Evolutionary conservation across 2,888 invertebrate genomes (phyloP).

Genomic region (Pseudococcus viburni): DNA sequence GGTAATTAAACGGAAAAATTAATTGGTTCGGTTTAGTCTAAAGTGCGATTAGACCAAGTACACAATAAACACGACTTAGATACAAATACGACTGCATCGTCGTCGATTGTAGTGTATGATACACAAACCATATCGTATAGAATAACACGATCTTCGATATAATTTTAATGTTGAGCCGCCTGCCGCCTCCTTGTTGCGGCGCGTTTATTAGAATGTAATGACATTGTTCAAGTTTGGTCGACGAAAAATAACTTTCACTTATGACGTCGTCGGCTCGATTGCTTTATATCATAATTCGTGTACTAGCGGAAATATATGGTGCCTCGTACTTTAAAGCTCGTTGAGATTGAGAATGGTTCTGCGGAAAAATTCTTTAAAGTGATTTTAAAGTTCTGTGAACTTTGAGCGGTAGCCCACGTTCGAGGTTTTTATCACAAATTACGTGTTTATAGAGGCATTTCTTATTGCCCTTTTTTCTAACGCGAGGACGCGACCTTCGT

Average conservation of each 20-base stretch:
- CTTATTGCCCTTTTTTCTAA: not conserved
- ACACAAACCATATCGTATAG: not conserved
- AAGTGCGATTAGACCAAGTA: constrained; percentile 9
- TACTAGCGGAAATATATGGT: not conserved
- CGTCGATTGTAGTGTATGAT: constrained; percentile 5
- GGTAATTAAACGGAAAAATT: constrained; percentile 37
- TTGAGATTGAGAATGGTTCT: not conserved
- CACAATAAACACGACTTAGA: constrained; percentile 36
- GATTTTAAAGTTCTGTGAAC: not conserved
- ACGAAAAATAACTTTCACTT: constrained; percentile 45
- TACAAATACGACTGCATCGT: not conserved
- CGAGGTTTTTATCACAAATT: not conserved
- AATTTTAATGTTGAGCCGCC: constrained; percentile 27
- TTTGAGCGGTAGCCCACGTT: not conserved
- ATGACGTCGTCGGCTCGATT: constrained; percentile 15
- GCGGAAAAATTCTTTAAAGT: not conserved
- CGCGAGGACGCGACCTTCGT: not conserved
- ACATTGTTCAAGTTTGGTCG: constrained; percentile 21
- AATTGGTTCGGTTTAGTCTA: constrained; percentile 20
- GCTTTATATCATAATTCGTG: constrained; percentile 26
- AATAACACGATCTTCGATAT: constrained; percentile 35
- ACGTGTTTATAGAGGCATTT: too few species aligned
- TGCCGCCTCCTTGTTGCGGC: constrained; percentile 15
- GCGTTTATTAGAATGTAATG: constrained; percentile 32
- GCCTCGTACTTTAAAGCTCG: not conserved